Evolutionary conservation across 35 echinoderm and acorn worm genomes (phyloP).

Genomic region (Apostichopus parvimensis): DNA sequence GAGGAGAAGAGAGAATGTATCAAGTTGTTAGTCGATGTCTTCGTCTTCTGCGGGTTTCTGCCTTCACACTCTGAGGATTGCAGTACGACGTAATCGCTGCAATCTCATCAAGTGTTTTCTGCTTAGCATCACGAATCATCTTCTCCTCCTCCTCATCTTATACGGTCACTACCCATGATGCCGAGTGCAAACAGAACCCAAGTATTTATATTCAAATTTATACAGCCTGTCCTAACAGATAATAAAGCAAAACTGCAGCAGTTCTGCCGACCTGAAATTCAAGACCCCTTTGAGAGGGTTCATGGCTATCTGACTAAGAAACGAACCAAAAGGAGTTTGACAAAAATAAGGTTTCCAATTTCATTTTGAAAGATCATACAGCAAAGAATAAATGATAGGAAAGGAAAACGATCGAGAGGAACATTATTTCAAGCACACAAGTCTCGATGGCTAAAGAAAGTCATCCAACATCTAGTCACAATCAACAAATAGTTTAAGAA

Average conservation of each 20-base stretch:
- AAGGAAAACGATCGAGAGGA: background rate
- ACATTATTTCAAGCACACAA: background rate
- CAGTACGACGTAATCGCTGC: too few relatives aligned
- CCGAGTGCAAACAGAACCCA: background rate
- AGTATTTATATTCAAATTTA: conserved; percentile 46
- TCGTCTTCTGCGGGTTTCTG: background rate
- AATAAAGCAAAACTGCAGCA: conserved; percentile 30
- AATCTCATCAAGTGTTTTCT: too few relatives aligned
- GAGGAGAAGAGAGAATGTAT: background rate
- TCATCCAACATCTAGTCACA: background rate
- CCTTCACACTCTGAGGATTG: too few relatives aligned
- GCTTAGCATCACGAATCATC: background rate
- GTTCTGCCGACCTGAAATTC: conserved; percentile 13
- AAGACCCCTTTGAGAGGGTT: conserved; percentile 34
- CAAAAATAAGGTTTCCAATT: conserved; percentile 18
- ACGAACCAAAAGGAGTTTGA: background rate
- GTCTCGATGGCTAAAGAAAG: background rate
- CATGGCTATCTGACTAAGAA: conserved; percentile 15
- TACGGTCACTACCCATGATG: background rate
- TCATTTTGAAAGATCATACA: conserved; percentile 28
- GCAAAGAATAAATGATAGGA: conserved; percentile 1
- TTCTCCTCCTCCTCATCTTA: background rate
- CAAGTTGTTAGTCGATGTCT: background rate
- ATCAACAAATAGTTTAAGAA: too few relatives aligned
- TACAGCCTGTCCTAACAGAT: conserved; percentile 35